Base-by-base conservation (phyloP, 2,888 invertebrate genomes). In the Cryptocheilus praepositus region DNA sequence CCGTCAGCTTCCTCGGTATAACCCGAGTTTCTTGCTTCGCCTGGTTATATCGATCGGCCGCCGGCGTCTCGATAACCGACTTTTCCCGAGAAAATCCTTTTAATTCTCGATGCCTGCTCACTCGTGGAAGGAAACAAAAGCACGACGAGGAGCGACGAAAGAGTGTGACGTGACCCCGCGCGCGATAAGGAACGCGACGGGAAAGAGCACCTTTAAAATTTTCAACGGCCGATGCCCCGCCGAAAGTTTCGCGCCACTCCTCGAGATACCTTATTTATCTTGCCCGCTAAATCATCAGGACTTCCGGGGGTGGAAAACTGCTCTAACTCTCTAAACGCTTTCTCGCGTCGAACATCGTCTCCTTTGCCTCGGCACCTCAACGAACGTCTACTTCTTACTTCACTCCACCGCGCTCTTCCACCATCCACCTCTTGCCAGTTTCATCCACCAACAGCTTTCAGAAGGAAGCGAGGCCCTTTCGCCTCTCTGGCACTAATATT, bases 401-500 rank as follows among this genome's bases (percentile, higher is more conserved):
- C 28, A 15, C 36, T 13, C 19, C 15, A 36, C 43, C 45, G 19
- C 55, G 46, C 55, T 16, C 51, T 57, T 53, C 49, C 61, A 46
- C 51, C 54, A 63, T 21, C 51, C 52, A 43, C 58, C 51, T 36
- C 57, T 25, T 52, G 45, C 46, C 25, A 18, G 18, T 56, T 43
- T 21, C 44, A 43, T 22, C 15, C 52, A 13, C 16, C 16, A 49
- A 8, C 49, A 18, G 52, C 19, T 52, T 21, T 15, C 21, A 52
- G 52, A 21, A 52, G 52, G 52, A 52, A 52, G 52, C 36, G 22
- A 52, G 22, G 52, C 21, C 52, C 21, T 21, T 19, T 15, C 49
- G 49, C 16, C 49, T 49, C 18, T 49, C 18, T 13, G 28, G 13
- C 61, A 73, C 76, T 77, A 82, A 84, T 82, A 82, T 83, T 81